Conservation (phyloP, 2,888 invertebrate genomes). For the Lithodes maja region DNA sequence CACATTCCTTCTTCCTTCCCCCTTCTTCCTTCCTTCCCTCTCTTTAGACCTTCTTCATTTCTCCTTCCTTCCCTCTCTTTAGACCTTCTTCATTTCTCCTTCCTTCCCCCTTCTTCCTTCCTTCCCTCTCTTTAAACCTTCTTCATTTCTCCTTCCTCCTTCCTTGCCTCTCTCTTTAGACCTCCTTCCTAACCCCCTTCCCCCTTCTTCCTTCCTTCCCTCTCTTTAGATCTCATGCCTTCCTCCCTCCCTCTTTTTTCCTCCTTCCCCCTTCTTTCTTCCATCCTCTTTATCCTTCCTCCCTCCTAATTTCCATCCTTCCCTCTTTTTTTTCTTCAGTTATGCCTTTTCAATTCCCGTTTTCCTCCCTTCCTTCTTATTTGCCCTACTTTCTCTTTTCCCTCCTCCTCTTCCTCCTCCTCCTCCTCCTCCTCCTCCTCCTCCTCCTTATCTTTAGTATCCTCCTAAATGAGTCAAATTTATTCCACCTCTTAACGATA, state of each 20-base stretch:
- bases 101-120: not conserved
- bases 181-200: not conserved
- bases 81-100: not conserved
- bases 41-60: too few relatives aligned
- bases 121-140: not conserved
- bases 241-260: not conserved
- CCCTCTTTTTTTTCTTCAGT: not conserved
- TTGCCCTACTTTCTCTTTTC: constrained; percentile 4
- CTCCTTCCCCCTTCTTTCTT: constrained; percentile 15
- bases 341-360: not conserved
- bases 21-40: not conserved
- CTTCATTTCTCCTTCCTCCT: not conserved
- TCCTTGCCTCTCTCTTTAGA: not conserved
- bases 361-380: not conserved
- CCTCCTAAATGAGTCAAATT: not conserved
- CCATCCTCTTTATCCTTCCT: constrained; percentile 16
- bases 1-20: not conserved
- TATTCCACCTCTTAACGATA: not conserved
- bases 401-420: not conserved
- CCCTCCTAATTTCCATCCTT: not conserved
- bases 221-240: constrained; percentile 1
- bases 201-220: not conserved
- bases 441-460: not conserved
- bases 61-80: constrained; percentile 2
- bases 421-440: not conserved